Base-by-base conservation (phyloP, 2,888 invertebrate species). In the Drosophila tripunctata region DNA sequence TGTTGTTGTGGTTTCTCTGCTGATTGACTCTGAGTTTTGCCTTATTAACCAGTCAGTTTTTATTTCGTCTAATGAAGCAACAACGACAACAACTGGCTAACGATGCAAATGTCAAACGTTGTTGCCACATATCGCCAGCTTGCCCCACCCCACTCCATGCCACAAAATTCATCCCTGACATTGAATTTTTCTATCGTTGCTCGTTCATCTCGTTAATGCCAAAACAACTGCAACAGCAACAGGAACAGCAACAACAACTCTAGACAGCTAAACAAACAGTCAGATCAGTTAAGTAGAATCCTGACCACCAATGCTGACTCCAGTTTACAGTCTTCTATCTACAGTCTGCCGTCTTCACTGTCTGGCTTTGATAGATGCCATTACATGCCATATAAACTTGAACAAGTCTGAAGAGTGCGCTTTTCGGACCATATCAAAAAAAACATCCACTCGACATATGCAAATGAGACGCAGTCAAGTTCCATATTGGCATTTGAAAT, bases 11-110 rank as follows among this genome's bases (percentile, higher is more conserved):
- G 66, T 8, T 31, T 38, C 21, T 58, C 61, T 45, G 57, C 58
- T 87, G 87, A 81, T 82, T 81, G 85, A 79, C 83, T 86, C n/a
- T 60, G 41, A 51, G 62, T 44, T n/a, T n/a, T 73, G 70, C 62
- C 85, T 81, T 85, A 81, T 84, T 81, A 82, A 66, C 71, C 61
- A 62, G 56, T 68, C 14, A 40, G 44, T 54, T 65, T 66, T 63
- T 50, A 57, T 66, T 62, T 76, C 45, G 30, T 61, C 74, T 85
- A 81, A 81, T 81, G 85, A 81, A 84, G 82, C 77, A 82, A 77
- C 76, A 69, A 38, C 48, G 35, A 15, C 48, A 38, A 31, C 58
- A 43, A 41, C 61, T 54, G 36, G 17, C 52, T 77, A 76, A 76
- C 78, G 76, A 76, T 77, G 78, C 76, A 76, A 77, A 78, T 75